Conservation (phyloP, 2,888 invertebrate genomes). For the Eudasyphora cyanicolor region DNA sequence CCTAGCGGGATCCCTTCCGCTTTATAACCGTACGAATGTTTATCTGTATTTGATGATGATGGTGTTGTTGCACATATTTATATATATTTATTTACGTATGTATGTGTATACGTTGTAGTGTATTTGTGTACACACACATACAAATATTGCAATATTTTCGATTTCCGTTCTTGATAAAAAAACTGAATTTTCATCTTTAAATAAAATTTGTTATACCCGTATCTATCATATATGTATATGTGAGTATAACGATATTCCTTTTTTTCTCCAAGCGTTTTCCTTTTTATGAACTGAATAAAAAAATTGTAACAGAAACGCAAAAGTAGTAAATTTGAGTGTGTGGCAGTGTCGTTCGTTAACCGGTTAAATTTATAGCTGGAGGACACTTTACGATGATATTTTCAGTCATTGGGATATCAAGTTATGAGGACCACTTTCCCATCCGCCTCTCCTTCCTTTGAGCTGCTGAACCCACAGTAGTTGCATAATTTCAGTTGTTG, state of each 20-base stretch:
- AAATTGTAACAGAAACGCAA: no score
- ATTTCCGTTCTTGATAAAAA: slow-evolving; percentile 62
- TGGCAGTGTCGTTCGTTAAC: slow-evolving; percentile 35
- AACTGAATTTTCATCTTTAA: slow-evolving; percentile 52
- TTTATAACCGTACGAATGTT: slow-evolving; percentile 2
- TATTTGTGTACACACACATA: neutral
- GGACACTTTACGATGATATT: slow-evolving; percentile 40
- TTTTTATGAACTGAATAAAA: neutral
- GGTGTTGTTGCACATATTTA: slow-evolving; percentile 4
- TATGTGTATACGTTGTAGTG: neutral
- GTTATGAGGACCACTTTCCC: neutral
- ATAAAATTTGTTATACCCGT: slow-evolving; percentile 33
- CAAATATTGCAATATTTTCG: slow-evolving; percentile 55
- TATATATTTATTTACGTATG: no score
- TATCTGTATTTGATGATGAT: slow-evolving; percentile 28
- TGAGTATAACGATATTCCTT: neutral
- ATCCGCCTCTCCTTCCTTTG: neutral
- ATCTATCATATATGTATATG: neutral
- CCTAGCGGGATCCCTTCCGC: slow-evolving; percentile 42
- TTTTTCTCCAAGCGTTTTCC: neutral
- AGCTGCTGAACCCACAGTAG: slow-evolving; percentile 12
- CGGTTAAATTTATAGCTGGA: slow-evolving; percentile 38
- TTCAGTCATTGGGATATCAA: neutral
- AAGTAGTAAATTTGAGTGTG: slow-evolving; percentile 36
- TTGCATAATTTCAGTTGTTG: slow-evolving; percentile 22